Evolutionary conservation across 2,113 vertebrate species (phyloP), one percentile per base, ranked within the genome.

Genomic region (Oceanites oceanicus): DNA sequence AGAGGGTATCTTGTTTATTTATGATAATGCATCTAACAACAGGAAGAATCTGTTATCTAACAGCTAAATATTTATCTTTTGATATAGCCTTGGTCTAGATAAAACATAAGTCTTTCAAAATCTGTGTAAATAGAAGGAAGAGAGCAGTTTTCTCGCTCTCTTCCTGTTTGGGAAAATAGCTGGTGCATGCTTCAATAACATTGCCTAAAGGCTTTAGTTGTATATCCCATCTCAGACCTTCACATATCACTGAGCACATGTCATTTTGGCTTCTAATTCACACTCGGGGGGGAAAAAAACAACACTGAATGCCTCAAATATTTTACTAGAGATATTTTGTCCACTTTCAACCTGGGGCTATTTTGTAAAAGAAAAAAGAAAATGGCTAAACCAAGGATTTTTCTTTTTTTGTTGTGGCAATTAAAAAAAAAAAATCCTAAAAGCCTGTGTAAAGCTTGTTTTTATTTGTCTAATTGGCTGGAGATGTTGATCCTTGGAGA

Each of bases 91-190:
- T 34, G 44, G 73, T 55, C 52, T 32, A 32, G 87, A 67, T 89
- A 55, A 87, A 81, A 45, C 0, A 0, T 7, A 77, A 76, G 22
- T 40, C 72, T 81, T 78, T 91, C 52, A 40, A 78, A 91, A 81
- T 92, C 89, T 85, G 52, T 72, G 73, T 78, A 89, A 96, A 95
- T 34, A 90, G 77, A 91, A 77, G 50, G 42, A 47, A 81, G 65
- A 87, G 16, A 65, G 70, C 66, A 62, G 29, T 93, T 94, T 91
- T 87, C 66, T 85, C 2, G 5, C 22, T 52, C 34, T 45, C 55
- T 75, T 92, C 87, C 84, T 92, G 68, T 93, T 32, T 61, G 66
- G 80, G 36, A 36, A 68, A 84, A 44, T 3, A 90, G 50, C 3
- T 10, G n/a, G 34, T 72, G 18, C 49, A 11, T 17, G 72, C 29